These are phyloP conservation scores for Colletes collaris DNA, from an alignment of 2,888 invertebrate genomes.

Conservation along the genomic window DNA sequence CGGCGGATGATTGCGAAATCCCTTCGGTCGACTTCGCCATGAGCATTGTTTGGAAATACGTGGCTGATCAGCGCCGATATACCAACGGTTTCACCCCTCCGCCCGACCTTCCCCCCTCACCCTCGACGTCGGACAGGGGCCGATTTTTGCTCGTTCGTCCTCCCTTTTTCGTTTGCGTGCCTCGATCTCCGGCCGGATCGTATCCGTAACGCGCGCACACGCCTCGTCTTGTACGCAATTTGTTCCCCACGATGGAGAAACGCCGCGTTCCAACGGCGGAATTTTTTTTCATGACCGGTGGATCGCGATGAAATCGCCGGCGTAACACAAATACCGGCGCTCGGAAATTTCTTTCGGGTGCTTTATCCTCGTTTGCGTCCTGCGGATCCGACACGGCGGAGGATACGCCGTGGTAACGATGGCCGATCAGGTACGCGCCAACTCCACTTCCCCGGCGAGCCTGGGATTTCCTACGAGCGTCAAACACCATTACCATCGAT, in stretches of 20 bases:
- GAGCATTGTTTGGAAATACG: conserved; percentile 82
- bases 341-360: conserved; percentile 37
- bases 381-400: not conserved
- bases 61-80: conserved; percentile 74
- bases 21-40: conserved; percentile 59
- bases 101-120: not conserved
- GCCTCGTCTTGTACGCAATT: conserved; percentile 79
- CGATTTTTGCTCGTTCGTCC: conserved; percentile 72
- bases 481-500: too few relatives aligned
- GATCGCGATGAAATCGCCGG: conserved; percentile 47
- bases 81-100: conserved; percentile 50
- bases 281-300: not conserved
- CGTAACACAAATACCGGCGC: conserved; percentile 42
- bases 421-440: too few relatives aligned
- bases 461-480: too few relatives aligned
- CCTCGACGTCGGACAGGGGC: conserved; percentile 2
- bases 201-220: conserved; percentile 69
- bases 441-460: too few relatives aligned
- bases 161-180: conserved; percentile 67
- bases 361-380: conserved; percentile 23
- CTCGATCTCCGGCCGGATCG: conserved; percentile 62
- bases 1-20: conserved; percentile 67
- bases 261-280: conserved; percentile 50
- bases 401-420: too few relatives aligned
- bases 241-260: conserved; percentile 74